Percentiles rank a stretch among this genome's conserved stretches.
Evolutionary conservation across 37 sponge, comb jelly and placozoan genomes (phyloP).

Genomic region (Haliclona indistincta): DNA sequence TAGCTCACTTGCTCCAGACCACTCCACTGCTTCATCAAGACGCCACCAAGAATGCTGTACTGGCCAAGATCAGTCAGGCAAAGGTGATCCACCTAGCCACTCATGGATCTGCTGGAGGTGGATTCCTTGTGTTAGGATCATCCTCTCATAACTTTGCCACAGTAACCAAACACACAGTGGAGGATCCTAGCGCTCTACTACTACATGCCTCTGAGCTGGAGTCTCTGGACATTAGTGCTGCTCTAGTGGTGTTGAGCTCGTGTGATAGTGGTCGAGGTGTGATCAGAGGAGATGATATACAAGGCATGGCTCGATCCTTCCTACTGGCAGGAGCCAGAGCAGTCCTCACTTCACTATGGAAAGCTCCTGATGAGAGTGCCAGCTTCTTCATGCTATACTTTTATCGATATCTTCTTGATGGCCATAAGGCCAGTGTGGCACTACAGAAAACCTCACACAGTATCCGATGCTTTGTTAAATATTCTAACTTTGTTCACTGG

Average conservation of each 20-base stretch:
- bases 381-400: constrained; percentile 73
- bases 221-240: constrained; percentile 42
- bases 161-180: background rate
- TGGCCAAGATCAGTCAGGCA: constrained; percentile 49
- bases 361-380: constrained; percentile 77
- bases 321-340: constrained; percentile 75
- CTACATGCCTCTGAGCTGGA: constrained; percentile 67
- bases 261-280: constrained; percentile 60
- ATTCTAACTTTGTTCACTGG: constrained; percentile 74
- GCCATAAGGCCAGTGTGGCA: constrained; percentile 31
- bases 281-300: constrained; percentile 64
- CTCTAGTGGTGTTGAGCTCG: constrained; percentile 71
- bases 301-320: constrained; percentile 74
- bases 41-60: constrained; percentile 62
- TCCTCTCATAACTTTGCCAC: background rate
- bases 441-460: constrained; percentile 71
- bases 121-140: constrained; percentile 63
- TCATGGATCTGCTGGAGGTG: constrained; percentile 56
- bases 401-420: constrained; percentile 71
- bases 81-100: constrained; percentile 77
- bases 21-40: constrained; percentile 59
- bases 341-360: constrained; percentile 71
- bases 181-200: constrained; percentile 31
- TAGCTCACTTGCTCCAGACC: constrained; percentile 47
- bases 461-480: constrained; percentile 61